Percentiles rank a stretch among this genome's conserved stretches.
Conservation (phyloP, 2,888 invertebrate species). For the Spodoptera picta region DNA sequence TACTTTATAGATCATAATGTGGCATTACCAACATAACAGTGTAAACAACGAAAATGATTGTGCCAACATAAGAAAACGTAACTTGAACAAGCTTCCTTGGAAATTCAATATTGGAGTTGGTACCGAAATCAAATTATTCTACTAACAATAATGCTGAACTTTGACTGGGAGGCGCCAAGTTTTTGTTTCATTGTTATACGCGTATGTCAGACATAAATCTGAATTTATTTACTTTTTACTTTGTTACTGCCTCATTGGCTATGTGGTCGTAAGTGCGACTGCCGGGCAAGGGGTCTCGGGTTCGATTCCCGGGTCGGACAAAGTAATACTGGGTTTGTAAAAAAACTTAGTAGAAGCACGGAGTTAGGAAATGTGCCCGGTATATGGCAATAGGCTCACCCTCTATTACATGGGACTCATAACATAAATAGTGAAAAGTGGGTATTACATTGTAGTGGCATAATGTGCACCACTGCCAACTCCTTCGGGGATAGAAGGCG, state of each 20-base stretch:
- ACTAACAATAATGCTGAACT: constrained; percentile 63
- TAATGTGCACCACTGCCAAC: too few relatives aligned
- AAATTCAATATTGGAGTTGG: constrained; percentile 71
- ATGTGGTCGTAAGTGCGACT: too few relatives aligned
- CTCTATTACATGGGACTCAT: too few relatives aligned
- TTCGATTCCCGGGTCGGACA: too few relatives aligned
- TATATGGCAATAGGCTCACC: too few relatives aligned
- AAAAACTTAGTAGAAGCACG: too few relatives aligned
- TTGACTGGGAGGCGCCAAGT: constrained; percentile 44
- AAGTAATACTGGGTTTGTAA: too few relatives aligned
- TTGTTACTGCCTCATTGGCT: background rate
- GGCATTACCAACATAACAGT: constrained; percentile 56
- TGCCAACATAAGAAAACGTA: constrained; percentile 57
- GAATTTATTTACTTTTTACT: constrained; percentile 40
- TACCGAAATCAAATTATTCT: constrained; percentile 68
- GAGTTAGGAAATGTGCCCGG: too few relatives aligned
- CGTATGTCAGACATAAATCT: constrained; percentile 41
- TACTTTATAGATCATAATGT: constrained; percentile 54
- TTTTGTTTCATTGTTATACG: constrained; percentile 48
- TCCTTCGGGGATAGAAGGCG: too few relatives aligned
- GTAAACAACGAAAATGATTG: constrained; percentile 59
- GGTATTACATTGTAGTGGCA: too few relatives aligned
- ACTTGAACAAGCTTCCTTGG: constrained; percentile 56
- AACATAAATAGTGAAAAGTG: too few relatives aligned
- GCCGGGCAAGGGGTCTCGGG: too few relatives aligned